Evolutionary conservation across 37 sponge, comb jelly and placozoan species (phyloP), one percentile per base, ranked within the genome.

Genomic region (Crambe crambe): DNA sequence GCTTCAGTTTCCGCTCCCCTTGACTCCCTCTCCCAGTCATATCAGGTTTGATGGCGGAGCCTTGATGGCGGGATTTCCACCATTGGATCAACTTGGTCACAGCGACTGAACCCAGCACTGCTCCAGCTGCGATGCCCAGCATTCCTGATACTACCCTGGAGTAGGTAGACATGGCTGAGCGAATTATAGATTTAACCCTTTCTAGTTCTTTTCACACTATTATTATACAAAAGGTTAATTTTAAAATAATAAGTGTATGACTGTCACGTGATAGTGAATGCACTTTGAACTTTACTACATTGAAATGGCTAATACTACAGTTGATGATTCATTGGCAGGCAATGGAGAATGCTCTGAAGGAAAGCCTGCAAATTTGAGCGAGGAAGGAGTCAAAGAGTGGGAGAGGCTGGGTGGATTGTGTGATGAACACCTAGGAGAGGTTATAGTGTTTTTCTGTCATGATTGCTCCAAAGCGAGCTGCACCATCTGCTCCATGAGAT

Each of bases 351-450:
- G n/a, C n/a, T n/a, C 12, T 15, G 51, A 47, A 34, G 66, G 34
- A 20, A 65, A 34, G 34, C 71, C 42, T 42, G 4, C 71, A 10
- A 42, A 41, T 4, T 42, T 70, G 2, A 70, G 26, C 23, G 3
- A 5, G 43, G 23, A 70, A 23, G 68, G 68, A 60, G 9, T 18
- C 61, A 63, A 20, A n/a, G 65, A 80, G 39, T 80, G 70, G 77
- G 70, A 84, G 38, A 75, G 56, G 42, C 0, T 84, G 10, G 84
- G 84, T 1, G 44, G 58, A 6, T 41, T 84, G 32, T 85, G 85
- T 41, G 54, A 51, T 20, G 71, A 69, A 42, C 85, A 85, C 26
- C 41, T 76, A 8, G 85, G 85, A 18, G 85, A 85, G 32, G 78
- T 61, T 1, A 43, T 85, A 20, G 38, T 37, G 32, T 85, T 70